Evolutionary conservation across 2,113 vertebrate species (phyloP), one percentile per base, ranked within the genome.

Genomic region (Mustela lutreola): DNA sequence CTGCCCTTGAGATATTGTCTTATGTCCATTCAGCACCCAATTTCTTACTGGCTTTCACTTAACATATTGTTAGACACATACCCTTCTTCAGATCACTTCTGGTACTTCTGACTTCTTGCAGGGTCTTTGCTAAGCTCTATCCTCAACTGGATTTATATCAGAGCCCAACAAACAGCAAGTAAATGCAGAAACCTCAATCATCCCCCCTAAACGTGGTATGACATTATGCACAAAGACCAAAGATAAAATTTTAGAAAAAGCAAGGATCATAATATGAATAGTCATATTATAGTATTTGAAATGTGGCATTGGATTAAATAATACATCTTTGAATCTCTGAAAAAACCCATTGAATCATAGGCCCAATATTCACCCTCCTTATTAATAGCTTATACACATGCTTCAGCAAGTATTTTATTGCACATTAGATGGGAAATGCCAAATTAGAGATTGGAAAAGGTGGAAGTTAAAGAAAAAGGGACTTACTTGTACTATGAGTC

Each of bases 351-450:
- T 50, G 39, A 79, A 90, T 28, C 15, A 50, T 65, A 39, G 9
- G 15, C 50, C 14, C 22, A 18, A 65, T 15, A 65, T 90, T 88
- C 45, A 65, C 58, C 5, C 7, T 79, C 22, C 19, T 79, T 79
- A 28, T 53, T n/a, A 65, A 65, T 14, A 79, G 42, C 63, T 78
- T 78, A 63, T 36, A 48, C 3, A 50, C 39, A 78, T 26, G 31
- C 71, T 63, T 78, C 58, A 78, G 62, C 58, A 89, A 78, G 63
- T 78, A 90, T 63, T 78, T 90, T 89, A 22, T 78, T 78, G 71
- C 9, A 63, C 88, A n/a, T 76, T 48, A 63, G 42, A 11, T 36
- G 45, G 56, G 42, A 90, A 36, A 90, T 78, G 21, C 39, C 21
- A 90, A 36, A 90, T 78, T 45, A 63, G 58, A 63, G 31, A 50